Conservation (phyloP, 2,888 invertebrate species). For the Tetragonula carbonaria region DNA sequence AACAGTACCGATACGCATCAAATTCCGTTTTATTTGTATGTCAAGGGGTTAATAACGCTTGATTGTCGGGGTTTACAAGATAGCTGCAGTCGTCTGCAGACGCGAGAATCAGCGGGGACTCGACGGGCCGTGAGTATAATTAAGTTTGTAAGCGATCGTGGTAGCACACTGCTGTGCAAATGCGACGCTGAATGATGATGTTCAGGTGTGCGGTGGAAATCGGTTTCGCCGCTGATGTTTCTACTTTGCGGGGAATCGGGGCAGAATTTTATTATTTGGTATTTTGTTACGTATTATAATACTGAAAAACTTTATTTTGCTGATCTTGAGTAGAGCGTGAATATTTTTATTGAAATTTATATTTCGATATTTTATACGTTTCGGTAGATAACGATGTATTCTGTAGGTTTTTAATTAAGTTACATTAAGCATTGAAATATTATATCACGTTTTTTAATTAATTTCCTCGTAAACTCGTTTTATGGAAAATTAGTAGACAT, state of each 20-base stretch:
- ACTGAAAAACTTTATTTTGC: neutral
- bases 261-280: neutral
- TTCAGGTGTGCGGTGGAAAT: neutral
- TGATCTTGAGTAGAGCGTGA: too few species aligned
- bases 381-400: too few species aligned
- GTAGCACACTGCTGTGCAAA: slow-evolving; percentile 36
- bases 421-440: too few species aligned
- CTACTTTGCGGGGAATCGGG: neutral
- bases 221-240: neutral
- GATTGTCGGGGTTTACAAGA: slow-evolving; percentile 68
- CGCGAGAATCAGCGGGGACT: slow-evolving; percentile 39
- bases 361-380: neutral
- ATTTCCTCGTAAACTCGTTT: neutral
- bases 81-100: slow-evolving; percentile 20
- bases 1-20: too few species aligned
- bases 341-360: neutral
- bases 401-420: too few species aligned
- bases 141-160: slow-evolving; percentile 63
- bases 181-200: slow-evolving; percentile 14
- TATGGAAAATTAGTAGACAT: neutral
- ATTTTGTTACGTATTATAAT: neutral
- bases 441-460: neutral
- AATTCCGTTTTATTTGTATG: too few species aligned
- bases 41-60: slow-evolving; percentile 62
- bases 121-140: slow-evolving; percentile 43